phyloP scores from a whole-genome alignment of 2,797 vertebrate species.

The Peromyscus nudipes region DNA sequence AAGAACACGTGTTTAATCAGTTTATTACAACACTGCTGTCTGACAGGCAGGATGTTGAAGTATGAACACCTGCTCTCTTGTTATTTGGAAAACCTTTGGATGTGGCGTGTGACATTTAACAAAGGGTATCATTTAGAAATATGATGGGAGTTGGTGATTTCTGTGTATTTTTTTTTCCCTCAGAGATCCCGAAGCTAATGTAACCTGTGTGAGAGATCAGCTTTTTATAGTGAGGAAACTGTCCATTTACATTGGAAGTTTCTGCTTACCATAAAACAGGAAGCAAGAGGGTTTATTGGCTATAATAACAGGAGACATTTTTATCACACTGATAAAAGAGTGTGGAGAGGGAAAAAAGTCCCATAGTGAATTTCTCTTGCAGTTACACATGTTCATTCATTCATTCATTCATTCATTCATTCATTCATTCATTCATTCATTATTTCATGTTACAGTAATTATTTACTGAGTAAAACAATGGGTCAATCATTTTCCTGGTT shows the following conservation, averaged over 20 bases:
- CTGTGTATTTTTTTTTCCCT: not conserved
- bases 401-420: not conserved
- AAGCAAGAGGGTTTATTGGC: not conserved
- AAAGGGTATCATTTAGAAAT: slow-evolving; percentile 33
- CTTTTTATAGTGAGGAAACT: not conserved
- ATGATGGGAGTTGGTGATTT: not conserved
- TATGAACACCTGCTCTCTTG: slow-evolving; percentile 33
- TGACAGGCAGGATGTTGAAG: slow-evolving; percentile 8
- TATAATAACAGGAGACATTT: not conserved
- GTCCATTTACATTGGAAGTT: not conserved
- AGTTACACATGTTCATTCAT: not conserved
- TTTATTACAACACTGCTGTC: not conserved
- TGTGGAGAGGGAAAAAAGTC: not conserved
- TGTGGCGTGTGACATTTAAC: slow-evolving; percentile 30
- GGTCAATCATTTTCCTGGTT: not conserved
- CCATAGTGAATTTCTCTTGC: not conserved
- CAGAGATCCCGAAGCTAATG: not conserved
- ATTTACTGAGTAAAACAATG: slow-evolving; percentile 22
- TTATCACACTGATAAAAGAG: not conserved
- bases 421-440: not conserved
- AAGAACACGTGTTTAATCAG: slow-evolving; percentile 1
- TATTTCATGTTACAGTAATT: not conserved
- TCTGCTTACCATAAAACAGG: not conserved
- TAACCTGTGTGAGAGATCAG: not conserved
- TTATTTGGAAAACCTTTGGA: slow-evolving; percentile 42